A percentile compares a stretch with the other conserved stretches of the same genome.
Conservation (phyloP, 1,140 invertebrate species). For the Pseudachorutes palmiensis region DNA sequence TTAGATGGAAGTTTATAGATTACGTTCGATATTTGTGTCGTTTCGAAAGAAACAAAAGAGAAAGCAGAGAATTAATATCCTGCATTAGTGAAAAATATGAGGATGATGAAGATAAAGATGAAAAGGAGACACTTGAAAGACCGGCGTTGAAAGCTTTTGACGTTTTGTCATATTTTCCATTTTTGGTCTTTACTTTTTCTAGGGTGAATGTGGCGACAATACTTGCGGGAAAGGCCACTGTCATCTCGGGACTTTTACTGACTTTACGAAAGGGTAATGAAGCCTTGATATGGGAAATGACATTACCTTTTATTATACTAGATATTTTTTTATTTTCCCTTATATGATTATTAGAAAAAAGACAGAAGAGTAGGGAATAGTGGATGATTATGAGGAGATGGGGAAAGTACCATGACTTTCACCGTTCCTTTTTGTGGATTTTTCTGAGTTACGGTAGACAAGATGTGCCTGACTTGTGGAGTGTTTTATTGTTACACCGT, state of each 20-base stretch:
- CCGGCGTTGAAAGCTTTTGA: conserved; percentile 25
- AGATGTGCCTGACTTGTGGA: conserved; percentile 9
- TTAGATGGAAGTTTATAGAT: too few relatives aligned
- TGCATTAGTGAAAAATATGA: not conserved
- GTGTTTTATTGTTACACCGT: conserved; percentile 8
- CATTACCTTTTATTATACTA: conserved; percentile 6
- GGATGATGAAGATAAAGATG: conserved; percentile 7
- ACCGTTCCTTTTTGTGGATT: not conserved
- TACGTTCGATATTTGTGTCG: too few relatives aligned
- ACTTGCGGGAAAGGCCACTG: too few relatives aligned
- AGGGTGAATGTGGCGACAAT: too few relatives aligned
- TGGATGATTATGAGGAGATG: conserved; percentile 2
- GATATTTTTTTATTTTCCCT: conserved; percentile 1
- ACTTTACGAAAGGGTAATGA: not conserved
- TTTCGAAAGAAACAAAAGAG: not conserved
- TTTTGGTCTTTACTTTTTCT: too few relatives aligned
- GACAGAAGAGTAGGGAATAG: not conserved
- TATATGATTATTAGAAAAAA: conserved; percentile 8
- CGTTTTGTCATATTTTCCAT: conserved; percentile 28
- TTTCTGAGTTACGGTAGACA: not conserved
- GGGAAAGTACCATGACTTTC: not conserved
- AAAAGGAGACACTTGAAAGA: not conserved
- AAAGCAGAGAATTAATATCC: not conserved
- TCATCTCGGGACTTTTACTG: not conserved
- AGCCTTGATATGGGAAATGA: not conserved